These are phyloP conservation scores for Sesamia nonagrioides DNA, from an alignment of 1,140 invertebrate genomes.

Conservation along the genomic window DNA sequence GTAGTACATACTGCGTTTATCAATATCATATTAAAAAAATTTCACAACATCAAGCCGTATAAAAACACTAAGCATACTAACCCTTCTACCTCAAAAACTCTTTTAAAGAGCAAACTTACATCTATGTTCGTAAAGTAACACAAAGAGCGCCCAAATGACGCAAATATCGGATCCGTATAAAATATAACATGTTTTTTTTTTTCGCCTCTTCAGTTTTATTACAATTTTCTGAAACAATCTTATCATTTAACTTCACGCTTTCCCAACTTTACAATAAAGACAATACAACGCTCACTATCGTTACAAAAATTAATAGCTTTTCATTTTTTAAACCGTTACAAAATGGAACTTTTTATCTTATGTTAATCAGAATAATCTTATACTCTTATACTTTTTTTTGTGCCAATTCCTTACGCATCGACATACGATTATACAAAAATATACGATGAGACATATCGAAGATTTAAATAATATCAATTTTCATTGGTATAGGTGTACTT, in stretches of 20 bases:
- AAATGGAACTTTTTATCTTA: constrained; percentile 77
- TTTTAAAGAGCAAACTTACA: constrained; percentile 88
- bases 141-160: constrained; percentile 64
- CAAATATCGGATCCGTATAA: constrained; percentile 84
- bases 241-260: constrained; percentile 78
- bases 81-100: constrained; percentile 88
- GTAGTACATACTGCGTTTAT: constrained; percentile 68
- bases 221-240: constrained; percentile 87
- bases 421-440: constrained; percentile 84
- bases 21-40: constrained; percentile 86
- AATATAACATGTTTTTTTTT: constrained; percentile 85
- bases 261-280: constrained; percentile 86
- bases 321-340: constrained; percentile 74
- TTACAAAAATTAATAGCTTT: constrained; percentile 78
- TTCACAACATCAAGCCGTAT: constrained; percentile 87
- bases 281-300: constrained; percentile 85
- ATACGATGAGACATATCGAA: constrained; percentile 81
- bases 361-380: constrained; percentile 70
- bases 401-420: constrained; percentile 84
- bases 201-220: constrained; percentile 82
- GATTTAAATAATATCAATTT: constrained; percentile 81
- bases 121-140: constrained; percentile 87
- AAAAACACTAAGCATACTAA: constrained; percentile 89
- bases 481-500: constrained; percentile 75
- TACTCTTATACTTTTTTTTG: constrained; percentile 67